Evolutionary conservation across 2,797 vertebrate species (phyloP).

Genomic region (Malacoraja senta): DNA sequence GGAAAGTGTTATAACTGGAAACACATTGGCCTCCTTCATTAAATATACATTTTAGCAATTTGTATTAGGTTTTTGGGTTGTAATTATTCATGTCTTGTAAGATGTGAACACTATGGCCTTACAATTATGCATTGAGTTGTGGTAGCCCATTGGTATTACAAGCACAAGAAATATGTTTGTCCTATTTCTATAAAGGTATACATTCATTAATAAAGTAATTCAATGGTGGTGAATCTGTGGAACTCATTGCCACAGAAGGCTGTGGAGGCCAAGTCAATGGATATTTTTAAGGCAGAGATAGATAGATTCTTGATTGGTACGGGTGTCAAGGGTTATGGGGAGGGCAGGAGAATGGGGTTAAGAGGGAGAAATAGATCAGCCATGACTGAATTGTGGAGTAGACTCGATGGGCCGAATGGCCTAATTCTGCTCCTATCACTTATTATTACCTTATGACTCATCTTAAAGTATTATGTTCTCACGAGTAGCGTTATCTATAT

Average conservation of each 20-base stretch:
- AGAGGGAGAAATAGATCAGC: too few relatives aligned
- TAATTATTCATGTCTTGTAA: not conserved
- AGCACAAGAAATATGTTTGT: not conserved
- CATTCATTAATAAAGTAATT: not conserved
- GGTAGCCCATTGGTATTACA: not conserved
- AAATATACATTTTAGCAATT: conserved; percentile 16
- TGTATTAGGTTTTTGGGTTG: not conserved
- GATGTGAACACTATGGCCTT: not conserved
- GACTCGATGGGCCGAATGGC: too few relatives aligned
- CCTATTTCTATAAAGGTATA: not conserved
- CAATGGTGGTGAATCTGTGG: too few relatives aligned
- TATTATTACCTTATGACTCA: not conserved
- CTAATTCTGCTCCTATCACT: too few relatives aligned
- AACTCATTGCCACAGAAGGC: too few relatives aligned
- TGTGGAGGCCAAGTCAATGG: too few relatives aligned
- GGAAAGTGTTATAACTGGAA: not conserved
- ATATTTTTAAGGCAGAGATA: too few relatives aligned
- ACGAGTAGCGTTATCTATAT: too few relatives aligned
- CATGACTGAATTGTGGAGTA: too few relatives aligned
- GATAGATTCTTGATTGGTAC: too few relatives aligned
- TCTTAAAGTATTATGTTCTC: not conserved
- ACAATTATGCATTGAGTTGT: not conserved
- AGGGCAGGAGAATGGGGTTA: too few relatives aligned
- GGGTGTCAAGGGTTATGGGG: too few relatives aligned
- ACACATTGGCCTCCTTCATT: not conserved